phyloP scores from a whole-genome alignment of 2,888 invertebrate species.

The Nomada flava region DNA sequence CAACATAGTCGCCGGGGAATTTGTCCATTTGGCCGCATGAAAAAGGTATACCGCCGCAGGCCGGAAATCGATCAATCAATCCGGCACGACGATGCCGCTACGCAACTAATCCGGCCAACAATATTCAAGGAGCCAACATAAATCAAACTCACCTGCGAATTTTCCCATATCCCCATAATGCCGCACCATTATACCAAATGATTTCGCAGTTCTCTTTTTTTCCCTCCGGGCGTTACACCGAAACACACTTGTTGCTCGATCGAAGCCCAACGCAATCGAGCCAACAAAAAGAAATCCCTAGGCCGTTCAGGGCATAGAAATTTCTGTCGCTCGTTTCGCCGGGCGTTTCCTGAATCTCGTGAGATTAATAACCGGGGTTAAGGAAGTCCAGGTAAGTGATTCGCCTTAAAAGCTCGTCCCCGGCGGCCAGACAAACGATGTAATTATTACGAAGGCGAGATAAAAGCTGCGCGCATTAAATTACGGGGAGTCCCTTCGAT shows the following conservation, averaged over 20 bases:
- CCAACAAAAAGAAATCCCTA: too few relatives aligned
- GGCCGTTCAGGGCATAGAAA: not conserved
- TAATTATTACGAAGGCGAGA: conserved; percentile 19
- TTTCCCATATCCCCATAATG: not conserved
- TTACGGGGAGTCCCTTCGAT: conserved; percentile 28
- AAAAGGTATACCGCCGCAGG: not conserved
- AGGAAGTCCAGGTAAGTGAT: conserved; percentile 11
- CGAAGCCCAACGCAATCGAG: not conserved
- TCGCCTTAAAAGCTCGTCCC: conserved; percentile 23
- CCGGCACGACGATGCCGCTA: conserved; percentile 5
- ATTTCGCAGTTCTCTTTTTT: not conserved
- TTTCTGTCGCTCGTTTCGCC: not conserved
- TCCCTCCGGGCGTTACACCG: not conserved
- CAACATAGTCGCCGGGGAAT: conserved; percentile 4
- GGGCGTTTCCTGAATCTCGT: conserved; percentile 5
- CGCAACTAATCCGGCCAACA: too few relatives aligned
- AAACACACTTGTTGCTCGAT: conserved; percentile 2
- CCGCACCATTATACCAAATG: too few relatives aligned
- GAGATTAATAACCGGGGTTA: conserved; percentile 6
- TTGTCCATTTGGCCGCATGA: not conserved
- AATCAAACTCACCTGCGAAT: not conserved
- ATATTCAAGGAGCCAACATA: not conserved
- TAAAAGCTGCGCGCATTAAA: conserved; percentile 18
- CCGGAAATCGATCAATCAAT: conserved; percentile 58
- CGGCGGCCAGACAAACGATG: conserved; percentile 26